These are phyloP conservation scores for Heliconius ethilla DNA, from an alignment of 2,888 invertebrate species.

Conservation along the genomic window DNA sequence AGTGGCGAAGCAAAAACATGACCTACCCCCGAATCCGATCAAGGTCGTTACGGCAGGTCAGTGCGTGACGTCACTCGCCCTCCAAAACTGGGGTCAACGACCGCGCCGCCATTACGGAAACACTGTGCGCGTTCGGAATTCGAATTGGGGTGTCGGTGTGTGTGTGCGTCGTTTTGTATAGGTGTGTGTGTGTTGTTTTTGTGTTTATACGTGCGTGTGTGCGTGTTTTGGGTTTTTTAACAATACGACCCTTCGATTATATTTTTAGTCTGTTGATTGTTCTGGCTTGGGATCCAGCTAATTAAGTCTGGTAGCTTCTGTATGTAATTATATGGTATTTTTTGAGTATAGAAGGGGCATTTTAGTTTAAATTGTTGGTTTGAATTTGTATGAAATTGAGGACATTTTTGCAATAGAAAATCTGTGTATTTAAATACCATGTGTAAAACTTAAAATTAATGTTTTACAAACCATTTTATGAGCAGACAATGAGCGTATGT, in stretches of 20 bases:
- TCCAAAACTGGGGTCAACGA: conserved; percentile 75
- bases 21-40: conserved; percentile 52
- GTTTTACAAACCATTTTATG: too few species aligned
- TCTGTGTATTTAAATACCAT: not conserved
- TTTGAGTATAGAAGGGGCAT: not conserved
- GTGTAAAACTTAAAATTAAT: too few species aligned
- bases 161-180: conserved; percentile 24
- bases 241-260: conserved; percentile 46
- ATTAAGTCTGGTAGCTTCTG: conserved; percentile 18
- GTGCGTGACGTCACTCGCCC: conserved; percentile 79
- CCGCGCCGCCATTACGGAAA: conserved; percentile 78
- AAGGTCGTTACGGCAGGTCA: conserved; percentile 79
- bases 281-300: conserved; percentile 34
- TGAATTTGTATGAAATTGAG: not conserved
- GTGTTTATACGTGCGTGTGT: conserved; percentile 58
- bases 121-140: conserved; percentile 78
- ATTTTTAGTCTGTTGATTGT: conserved; percentile 45
- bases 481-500: too few species aligned
- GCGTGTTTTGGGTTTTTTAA: conserved; percentile 54
- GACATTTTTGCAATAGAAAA: not conserved
- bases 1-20: conserved; percentile 29
- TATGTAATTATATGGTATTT: conserved; percentile 11
- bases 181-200: conserved; percentile 49
- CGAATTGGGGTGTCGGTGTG: conserved; percentile 66
- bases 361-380: not conserved